Base-by-base conservation (phyloP, 2,888 invertebrate genomes). In the Alviniconcha strummeri region DNA sequence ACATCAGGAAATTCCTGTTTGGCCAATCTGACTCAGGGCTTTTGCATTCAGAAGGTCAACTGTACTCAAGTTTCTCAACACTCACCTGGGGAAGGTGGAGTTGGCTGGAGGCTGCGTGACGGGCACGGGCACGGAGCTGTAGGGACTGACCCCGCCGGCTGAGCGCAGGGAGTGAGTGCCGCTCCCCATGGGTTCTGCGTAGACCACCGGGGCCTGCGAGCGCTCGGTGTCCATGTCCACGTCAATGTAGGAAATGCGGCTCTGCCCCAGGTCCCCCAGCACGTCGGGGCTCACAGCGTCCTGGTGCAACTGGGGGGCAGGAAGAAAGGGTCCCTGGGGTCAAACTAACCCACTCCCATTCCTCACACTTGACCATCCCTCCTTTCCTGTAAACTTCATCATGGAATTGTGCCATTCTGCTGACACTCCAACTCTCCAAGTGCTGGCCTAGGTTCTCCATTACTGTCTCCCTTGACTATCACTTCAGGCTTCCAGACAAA, bases 41-140 rank as follows among this genome's bases (percentile, higher is more conserved):
- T 36, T 36, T 36, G 36, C 36, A 36, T 36, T 36, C 36, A 36
- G 36, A 36, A 36, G 3, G 36, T 1, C 36, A 36, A 36, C 36
- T 36, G 36, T 36, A 36, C 36, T 36, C 36, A 36, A 36, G 36
- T 36, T 36, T 3, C 36, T 36, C 36, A 36, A 36, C 36, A 36
- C 64, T 13, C 64, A 74, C 74, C 79, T 80, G 55, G 72, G 79
- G 52, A 75, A 74, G 4, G 60, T 74, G 54, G 84, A 85, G 81
- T 80, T 84, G 17, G 19, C 69, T 0, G 79, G 79, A 75, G 82
- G 57, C 36, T 36, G 36, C 36, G 36, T 36, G 0, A 82, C 13
- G 5, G 91, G 91, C 5, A 91, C 90, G 5, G 91, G 90, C 8
- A 90, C 89, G 83, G 90, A 90, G 85, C 91, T 91, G 85, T 91